A percentile compares a stretch with the other conserved stretches of the same genome.
Conservation (phyloP, 2,113 vertebrate species). For the Psilopsiagon aurifrons region DNA sequence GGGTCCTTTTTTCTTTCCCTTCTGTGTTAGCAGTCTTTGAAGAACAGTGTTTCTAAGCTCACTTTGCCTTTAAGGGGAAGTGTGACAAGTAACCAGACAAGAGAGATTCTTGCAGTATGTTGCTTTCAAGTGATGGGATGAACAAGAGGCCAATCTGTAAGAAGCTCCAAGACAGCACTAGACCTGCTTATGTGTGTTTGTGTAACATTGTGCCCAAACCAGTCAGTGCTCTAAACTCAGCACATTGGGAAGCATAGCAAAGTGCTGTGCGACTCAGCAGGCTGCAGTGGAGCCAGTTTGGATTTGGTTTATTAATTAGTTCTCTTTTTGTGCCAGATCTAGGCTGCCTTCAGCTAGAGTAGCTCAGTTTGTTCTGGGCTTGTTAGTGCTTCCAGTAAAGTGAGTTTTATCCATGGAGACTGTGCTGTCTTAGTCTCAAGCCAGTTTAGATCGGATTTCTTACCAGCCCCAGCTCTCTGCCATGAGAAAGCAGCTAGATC, state of each 20-base stretch:
- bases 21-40: not conserved
- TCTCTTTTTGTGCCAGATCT: not conserved
- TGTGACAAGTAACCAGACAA: not conserved
- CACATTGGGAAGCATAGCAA: not conserved
- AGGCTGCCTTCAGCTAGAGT: not conserved
- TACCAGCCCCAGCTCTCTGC: not conserved
- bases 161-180: not conserved
- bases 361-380: not conserved
- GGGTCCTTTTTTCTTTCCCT: not conserved
- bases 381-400: constrained; percentile 2
- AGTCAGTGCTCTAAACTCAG: not conserved
- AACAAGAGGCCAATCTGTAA: not conserved
- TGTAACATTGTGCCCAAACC: not conserved
- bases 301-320: not conserved
- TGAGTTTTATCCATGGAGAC: not conserved
- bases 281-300: not conserved
- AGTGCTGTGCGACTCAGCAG: not conserved
- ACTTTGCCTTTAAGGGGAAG: not conserved
- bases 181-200: not conserved
- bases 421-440: not conserved
- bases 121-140: not conserved
- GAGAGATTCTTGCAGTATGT: not conserved
- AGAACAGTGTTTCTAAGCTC: not conserved
- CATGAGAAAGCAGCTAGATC: not conserved
- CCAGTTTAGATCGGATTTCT: not conserved